Base-by-base conservation (phyloP, 2,888 invertebrate genomes). In the Pteria penguin region DNA sequence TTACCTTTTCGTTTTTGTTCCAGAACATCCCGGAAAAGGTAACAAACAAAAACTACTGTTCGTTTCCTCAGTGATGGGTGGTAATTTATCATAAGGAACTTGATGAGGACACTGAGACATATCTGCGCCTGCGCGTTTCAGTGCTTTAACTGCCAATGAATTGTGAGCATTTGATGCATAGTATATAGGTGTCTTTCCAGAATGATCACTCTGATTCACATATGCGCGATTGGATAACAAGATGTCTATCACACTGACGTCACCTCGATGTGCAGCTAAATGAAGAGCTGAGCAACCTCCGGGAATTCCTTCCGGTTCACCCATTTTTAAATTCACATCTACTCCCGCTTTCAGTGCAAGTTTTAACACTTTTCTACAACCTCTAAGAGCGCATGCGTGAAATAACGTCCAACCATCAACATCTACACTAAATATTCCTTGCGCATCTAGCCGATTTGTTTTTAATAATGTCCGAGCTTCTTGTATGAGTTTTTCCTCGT, bases 401-500 rank as follows among this genome's bases (percentile, higher is more conserved):
- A 89, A 85, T 11, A 87, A 86, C n/a, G 89, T 87, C 89, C 89
- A 89, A 8, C 87, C 87, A 45, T 88, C 88, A 0, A 88, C 82
- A 14, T 80, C 72, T 1, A 84, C 79, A 61, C 83, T 80, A 29
- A 89, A 87, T 8, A 88, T 82, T 22, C 77, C 72, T 24, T 72
- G 68, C 5, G 82, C 82, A 70, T 85, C 84, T 5, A 76, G 76
- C 27, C 79, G 78, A 69, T 87, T 77, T 4, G 79, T 82, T 72
- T 86, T 85, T 1, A 86, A 76, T 8, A 88, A 75, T 33, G 75
- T 68, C 70, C 84, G 86, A 3, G 82, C 78, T 24, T 82, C 83
- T 24, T 84, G 86, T 45, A 84, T 82, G 45, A 89, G 76, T 54
- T 81, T 82, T 36, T 86, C 85, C 52, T 89, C 89, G 71, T 87